Evolutionary conservation across 1,140 invertebrate species (phyloP), one percentile per base, ranked within the genome.

Genomic region (Drosophila ogumai): DNA sequence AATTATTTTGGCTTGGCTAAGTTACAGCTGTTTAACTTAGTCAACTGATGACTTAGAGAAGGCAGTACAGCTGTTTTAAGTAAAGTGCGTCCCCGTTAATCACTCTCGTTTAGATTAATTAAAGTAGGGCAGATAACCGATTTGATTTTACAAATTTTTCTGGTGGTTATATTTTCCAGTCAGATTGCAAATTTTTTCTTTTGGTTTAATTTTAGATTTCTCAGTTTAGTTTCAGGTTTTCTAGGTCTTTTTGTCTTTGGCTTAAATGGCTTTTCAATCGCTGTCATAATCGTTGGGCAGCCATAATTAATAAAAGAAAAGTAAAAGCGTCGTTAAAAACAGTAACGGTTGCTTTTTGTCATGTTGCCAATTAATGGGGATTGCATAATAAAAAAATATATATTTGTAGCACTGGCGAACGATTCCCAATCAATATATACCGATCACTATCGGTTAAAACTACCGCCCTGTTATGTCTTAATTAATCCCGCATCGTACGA

Each of bases 221-320:
- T 13, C 25, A 25, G 22, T 12, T 32, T 9, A 31, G 49, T 22
- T 57, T 64, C 13, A 44, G 32, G 40, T 57, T 47, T 49, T 61
- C 47, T 44, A 32, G 2, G 57, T 15, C 15, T 31, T 34, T 57
- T 55, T 22, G 17, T 63, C 50, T 54, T 65, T 15, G 32, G 38
- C 65, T 67, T 25, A 81, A 79, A 65, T 52, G 56, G 52, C 82
- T 84, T 82, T 82, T 75, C 80, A 75, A 65, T 75, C 58, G 59
- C 41, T 72, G 77, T 56, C 81, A 79, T 76, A 82, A 82, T 58
- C 63, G 58, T 25, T 60, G 55, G 55, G 41, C 49, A 49, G 59
- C 50, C 46, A 52, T 84, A 84, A 80, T 84, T 84, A 84, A 84
- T 84, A 65, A 81, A 75, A 79, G 65, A 86, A 86, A 86, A 86